Evolutionary conservation across 2,113 vertebrate genomes (phyloP).

Genomic region (Cisticola juncidis): DNA sequence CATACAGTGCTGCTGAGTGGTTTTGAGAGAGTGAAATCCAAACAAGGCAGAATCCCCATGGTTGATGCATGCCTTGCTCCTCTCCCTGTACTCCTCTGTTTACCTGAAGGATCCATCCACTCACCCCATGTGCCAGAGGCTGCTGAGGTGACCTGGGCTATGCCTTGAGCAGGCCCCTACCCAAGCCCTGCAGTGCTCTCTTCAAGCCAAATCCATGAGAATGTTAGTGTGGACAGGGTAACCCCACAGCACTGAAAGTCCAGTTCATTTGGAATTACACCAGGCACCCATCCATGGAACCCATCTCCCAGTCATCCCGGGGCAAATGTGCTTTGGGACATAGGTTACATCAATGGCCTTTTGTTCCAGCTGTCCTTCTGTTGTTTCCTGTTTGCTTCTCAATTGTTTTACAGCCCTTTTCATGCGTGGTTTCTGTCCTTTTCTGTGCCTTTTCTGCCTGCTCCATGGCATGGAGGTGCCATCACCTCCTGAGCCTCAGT

Average conservation of each 20-base stretch:
- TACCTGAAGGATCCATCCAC: background rate
- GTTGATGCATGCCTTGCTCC: no score
- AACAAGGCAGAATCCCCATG: fast-evolving
- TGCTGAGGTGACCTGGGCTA: background rate
- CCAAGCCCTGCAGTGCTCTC: background rate
- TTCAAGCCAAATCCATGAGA: background rate
- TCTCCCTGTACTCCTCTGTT: no score
- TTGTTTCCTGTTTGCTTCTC: background rate
- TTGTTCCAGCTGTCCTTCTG: background rate
- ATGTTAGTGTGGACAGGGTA: background rate
- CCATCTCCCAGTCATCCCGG: background rate
- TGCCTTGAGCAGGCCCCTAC: background rate
- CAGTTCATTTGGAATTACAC: background rate
- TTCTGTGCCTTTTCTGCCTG: background rate
- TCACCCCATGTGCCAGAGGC: background rate
- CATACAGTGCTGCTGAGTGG: background rate
- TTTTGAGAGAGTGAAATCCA: background rate
- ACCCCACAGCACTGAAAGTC: background rate
- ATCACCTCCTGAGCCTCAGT: background rate
- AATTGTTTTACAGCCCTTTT: background rate
- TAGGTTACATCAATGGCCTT: no score
- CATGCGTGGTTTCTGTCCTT: background rate
- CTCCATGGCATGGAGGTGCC: background rate
- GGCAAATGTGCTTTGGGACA: background rate
- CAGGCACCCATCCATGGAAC: background rate